A percentile compares a stretch with the other conserved stretches of the same genome.
Conservation (phyloP, 1,140 invertebrate genomes). For the Tribolium castaneum region DNA sequence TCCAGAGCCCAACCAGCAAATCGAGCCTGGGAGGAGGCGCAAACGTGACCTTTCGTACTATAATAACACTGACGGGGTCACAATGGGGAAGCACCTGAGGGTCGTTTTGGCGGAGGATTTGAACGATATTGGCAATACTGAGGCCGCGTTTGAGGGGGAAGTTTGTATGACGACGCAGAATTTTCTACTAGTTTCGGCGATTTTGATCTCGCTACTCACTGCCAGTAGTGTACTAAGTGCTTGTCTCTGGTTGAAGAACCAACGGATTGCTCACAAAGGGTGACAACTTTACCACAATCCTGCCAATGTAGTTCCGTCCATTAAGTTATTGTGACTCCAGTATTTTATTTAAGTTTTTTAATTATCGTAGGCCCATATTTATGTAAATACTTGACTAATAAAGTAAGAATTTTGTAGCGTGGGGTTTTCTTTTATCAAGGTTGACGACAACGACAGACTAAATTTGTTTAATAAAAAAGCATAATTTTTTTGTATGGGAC, state of each 20-base stretch:
- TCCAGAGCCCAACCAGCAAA: conserved; percentile 73
- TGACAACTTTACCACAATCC: conserved; percentile 22
- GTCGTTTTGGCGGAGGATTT: conserved; percentile 77
- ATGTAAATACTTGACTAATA: conserved; percentile 43
- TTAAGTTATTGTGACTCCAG: conserved; percentile 43
- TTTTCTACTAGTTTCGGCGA: conserved; percentile 62
- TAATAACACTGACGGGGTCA: conserved; percentile 68
- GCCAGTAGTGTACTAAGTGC: conserved; percentile 63
- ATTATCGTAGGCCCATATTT: conserved; percentile 41
- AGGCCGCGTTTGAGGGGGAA: conserved; percentile 53
- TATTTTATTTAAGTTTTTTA: conserved; percentile 44
- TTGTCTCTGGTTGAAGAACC: conserved; percentile 59
- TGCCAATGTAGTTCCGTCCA: conserved; percentile 41
- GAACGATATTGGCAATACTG: conserved; percentile 53
- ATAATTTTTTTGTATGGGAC: no score
- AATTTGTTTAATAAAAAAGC: no score
- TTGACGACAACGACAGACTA: background rate
- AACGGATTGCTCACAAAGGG: conserved; percentile 42
- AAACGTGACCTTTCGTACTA: conserved; percentile 66
- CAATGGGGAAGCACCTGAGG: conserved; percentile 71
- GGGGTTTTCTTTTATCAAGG: background rate
- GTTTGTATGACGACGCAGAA: conserved; percentile 65
- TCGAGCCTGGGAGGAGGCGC: conserved; percentile 71
- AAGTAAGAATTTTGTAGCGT: conserved; percentile 23
- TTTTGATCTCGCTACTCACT: conserved; percentile 64